A percentile compares a stretch with the other conserved stretches of the same genome.
Conservation (phyloP, 2,797 vertebrate species). For the Sebastes flavidus region DNA sequence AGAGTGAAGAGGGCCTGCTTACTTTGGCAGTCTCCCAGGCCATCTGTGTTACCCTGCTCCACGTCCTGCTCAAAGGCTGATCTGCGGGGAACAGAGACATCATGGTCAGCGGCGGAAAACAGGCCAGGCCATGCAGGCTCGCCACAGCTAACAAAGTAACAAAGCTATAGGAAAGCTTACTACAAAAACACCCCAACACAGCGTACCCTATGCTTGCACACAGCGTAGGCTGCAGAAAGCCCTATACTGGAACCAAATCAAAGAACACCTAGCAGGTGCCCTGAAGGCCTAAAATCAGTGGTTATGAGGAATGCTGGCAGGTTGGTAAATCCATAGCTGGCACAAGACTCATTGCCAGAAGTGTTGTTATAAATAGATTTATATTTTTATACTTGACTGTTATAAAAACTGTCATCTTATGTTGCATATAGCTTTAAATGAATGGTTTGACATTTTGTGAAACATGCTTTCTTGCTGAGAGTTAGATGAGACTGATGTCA, state of each 20-base stretch:
- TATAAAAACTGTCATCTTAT: slow-evolving; percentile 4
- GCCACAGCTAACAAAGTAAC: slow-evolving; percentile 63
- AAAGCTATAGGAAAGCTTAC: slow-evolving; percentile 49
- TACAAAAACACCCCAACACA: slow-evolving; percentile 46
- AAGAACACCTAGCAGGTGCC: slow-evolving; percentile 60
- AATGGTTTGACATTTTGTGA: not conserved
- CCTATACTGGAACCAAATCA: slow-evolving; percentile 60
- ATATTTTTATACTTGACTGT: slow-evolving; percentile 39
- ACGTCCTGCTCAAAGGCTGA: slow-evolving; percentile 96
- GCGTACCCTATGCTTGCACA: slow-evolving; percentile 22
- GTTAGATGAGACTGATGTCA: not conserved
- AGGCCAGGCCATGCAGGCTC: slow-evolving; percentile 61
- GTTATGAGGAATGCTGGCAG: slow-evolving; percentile 51
- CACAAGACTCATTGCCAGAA: slow-evolving; percentile 26
- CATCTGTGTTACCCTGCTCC: slow-evolving; percentile 97
- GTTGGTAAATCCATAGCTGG: slow-evolving; percentile 59
- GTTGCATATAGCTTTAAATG: not conserved
- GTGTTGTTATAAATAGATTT: slow-evolving; percentile 52
- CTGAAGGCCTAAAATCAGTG: slow-evolving; percentile 58
- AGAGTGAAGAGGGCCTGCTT: slow-evolving; percentile 85
- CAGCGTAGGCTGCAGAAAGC: slow-evolving; percentile 43
- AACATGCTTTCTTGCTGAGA: not conserved
- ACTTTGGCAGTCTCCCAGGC: slow-evolving; percentile 99
- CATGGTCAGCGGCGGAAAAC: slow-evolving; percentile 80
- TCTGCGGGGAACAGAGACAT: slow-evolving; percentile 89